These are phyloP conservation scores for Heliconius himera DNA, from an alignment of 1,140 invertebrate species.

Conservation along the genomic window DNA sequence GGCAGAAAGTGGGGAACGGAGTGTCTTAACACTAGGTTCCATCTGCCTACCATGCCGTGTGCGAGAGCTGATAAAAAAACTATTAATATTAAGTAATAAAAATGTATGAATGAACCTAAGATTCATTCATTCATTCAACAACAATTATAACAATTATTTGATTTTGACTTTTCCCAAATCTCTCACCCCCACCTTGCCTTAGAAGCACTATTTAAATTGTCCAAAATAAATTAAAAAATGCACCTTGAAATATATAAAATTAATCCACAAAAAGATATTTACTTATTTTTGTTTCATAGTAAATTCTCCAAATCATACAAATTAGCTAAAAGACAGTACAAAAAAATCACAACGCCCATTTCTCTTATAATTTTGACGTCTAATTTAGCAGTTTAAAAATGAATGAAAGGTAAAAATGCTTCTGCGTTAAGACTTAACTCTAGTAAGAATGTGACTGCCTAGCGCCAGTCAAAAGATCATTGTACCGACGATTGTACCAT, in stretches of 20 bases:
- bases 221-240: background rate
- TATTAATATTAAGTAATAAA: no score
- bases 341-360: no score
- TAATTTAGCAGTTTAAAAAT: slow-evolving; percentile 57
- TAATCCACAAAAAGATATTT: background rate
- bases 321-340: no score
- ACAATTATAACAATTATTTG: no score
- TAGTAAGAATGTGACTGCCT: slow-evolving; percentile 49
- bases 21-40: no score
- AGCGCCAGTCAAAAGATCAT: slow-evolving; percentile 69
- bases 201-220: background rate
- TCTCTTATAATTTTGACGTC: slow-evolving; percentile 37
- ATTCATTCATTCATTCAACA: no score
- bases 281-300: background rate
- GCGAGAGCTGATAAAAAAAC: no score
- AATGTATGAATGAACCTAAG: no score
- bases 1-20: no score
- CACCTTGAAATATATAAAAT: background rate
- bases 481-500: slow-evolving; percentile 55
- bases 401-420: slow-evolving; percentile 43
- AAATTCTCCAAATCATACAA: background rate
- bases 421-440: slow-evolving; percentile 38
- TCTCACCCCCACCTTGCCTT: no score
- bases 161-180: no score
- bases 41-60: no score